A percentile compares a stretch with the other conserved stretches of the same genome.
Conservation (phyloP, 2,797 vertebrate genomes). For the Botia kubotai region DNA sequence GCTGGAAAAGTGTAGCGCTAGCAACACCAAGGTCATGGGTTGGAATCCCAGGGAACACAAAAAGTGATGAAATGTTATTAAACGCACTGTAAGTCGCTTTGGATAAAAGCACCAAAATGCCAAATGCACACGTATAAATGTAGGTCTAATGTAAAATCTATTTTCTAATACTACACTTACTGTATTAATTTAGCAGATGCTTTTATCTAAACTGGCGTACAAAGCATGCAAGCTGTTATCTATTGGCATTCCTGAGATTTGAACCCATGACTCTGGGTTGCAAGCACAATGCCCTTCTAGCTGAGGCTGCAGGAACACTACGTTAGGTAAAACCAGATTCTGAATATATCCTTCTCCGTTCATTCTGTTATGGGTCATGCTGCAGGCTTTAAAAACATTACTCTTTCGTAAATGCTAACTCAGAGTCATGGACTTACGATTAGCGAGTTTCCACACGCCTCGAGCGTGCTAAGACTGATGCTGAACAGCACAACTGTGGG, state of each 20-base stretch:
- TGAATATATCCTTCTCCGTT: neutral
- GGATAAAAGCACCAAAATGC: no score
- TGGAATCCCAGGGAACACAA: no score
- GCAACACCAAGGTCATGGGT: no score
- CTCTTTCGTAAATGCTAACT: neutral
- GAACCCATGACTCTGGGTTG: neutral
- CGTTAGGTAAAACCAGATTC: no score
- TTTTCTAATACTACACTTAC: no score
- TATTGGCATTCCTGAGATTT: neutral
- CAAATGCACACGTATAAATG: no score
- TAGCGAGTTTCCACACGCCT: constrained; percentile 91
- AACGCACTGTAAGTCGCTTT: no score
- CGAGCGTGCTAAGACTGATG: constrained; percentile 93
- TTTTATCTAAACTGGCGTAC: neutral
- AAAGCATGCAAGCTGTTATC: neutral
- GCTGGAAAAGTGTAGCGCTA: neutral
- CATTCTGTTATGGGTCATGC: neutral
- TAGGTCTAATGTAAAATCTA: no score
- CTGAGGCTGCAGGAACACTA: no score
- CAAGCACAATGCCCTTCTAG: neutral
- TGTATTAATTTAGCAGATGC: neutral
- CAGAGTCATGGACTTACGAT: constrained; percentile 82
- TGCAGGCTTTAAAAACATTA: no score
- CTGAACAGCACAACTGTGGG: constrained; percentile 96
- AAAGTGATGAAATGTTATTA: no score